phyloP scores from a whole-genome alignment of 2,797 vertebrate genomes.

The Lagodon rhomboides region DNA sequence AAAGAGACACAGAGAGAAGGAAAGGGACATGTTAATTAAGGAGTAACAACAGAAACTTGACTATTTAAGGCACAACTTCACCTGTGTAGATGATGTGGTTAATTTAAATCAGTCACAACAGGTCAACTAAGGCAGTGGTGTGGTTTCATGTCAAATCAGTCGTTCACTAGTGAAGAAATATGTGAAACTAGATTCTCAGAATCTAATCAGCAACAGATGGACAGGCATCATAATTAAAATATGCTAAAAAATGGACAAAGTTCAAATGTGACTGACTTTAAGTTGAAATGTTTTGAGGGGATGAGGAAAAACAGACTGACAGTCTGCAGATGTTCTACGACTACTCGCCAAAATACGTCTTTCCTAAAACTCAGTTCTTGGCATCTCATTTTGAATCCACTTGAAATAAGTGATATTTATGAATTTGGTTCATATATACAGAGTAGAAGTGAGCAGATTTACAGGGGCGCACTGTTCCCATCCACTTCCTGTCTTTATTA shows the following conservation, averaged over 20 bases:
- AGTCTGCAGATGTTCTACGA: conserved; percentile 4
- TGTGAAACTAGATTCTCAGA: not conserved
- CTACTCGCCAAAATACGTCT: not conserved
- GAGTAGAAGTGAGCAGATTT: conserved; percentile 26
- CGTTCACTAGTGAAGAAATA: not conserved
- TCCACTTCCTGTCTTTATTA: conserved; percentile 56
- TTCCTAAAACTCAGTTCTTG: conserved; percentile 14
- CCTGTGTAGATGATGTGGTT: not conserved
- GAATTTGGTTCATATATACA: conserved; percentile 6
- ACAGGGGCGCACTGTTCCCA: conserved; percentile 44
- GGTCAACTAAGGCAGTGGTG: not conserved
- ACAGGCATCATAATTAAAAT: not conserved
- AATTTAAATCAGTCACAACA: not conserved
- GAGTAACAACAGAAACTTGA: not conserved
- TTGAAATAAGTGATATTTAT: conserved; percentile 25
- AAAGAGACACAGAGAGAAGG: conserved; percentile 18
- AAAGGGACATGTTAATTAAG: not conserved
- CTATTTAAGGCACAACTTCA: not conserved
- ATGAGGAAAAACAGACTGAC: conserved; percentile 2
- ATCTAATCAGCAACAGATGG: not conserved
- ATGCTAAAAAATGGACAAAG: not conserved
- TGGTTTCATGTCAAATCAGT: not conserved
- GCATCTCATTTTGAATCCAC: conserved; percentile 17
- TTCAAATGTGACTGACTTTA: not conserved
- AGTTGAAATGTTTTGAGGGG: not conserved